A percentile compares a stretch with the other conserved stretches of the same genome.
phyloP scores from a whole-genome alignment of 2,888 invertebrate species.

The Plutella xylostella region DNA sequence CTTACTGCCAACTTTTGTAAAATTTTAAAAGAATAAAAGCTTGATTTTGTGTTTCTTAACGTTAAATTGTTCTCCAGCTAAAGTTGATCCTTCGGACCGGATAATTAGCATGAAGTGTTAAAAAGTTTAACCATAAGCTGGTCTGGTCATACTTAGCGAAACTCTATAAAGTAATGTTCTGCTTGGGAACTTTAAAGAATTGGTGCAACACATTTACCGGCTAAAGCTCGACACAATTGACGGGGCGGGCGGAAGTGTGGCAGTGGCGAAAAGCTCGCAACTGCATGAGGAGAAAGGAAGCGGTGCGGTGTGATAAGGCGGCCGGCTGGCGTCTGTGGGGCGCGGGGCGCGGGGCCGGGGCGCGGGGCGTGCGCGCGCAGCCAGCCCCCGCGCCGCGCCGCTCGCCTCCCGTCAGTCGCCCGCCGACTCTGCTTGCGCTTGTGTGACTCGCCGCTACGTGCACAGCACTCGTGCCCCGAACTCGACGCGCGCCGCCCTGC shows the following conservation, averaged over 20 bases:
- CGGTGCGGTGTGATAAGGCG: constrained; percentile 64
- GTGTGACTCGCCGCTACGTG: constrained; percentile 69
- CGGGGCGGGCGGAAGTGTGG: constrained; percentile 64
- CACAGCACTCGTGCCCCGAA: constrained; percentile 67
- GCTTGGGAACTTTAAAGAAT: constrained; percentile 35
- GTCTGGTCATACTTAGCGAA: too few relatives aligned
- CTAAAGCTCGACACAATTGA: constrained; percentile 49
- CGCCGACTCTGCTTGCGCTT: constrained; percentile 71
- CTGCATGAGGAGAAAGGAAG: constrained; percentile 69
- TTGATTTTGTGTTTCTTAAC: too few relatives aligned
- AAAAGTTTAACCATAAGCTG: too few relatives aligned
- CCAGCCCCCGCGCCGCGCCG: constrained; percentile 57
- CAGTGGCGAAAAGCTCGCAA: constrained; percentile 67
- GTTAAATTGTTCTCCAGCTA: too few relatives aligned
- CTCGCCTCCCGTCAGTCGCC: constrained; percentile 68
- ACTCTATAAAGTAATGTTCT: constrained; percentile 17
- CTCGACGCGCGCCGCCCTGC: constrained; percentile 68
- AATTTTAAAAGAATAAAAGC: too few relatives aligned
- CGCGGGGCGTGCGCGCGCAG: constrained; percentile 57
- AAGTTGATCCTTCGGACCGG: too few relatives aligned
- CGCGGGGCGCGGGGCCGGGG: constrained; percentile 22
- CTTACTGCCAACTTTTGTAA: too few relatives aligned
- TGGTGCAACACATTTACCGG: constrained; percentile 49
- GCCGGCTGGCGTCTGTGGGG: constrained; percentile 47
- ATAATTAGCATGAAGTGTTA: too few relatives aligned